Conservation (phyloP, 2,113 vertebrate genomes). For the Indicator indicator region DNA sequence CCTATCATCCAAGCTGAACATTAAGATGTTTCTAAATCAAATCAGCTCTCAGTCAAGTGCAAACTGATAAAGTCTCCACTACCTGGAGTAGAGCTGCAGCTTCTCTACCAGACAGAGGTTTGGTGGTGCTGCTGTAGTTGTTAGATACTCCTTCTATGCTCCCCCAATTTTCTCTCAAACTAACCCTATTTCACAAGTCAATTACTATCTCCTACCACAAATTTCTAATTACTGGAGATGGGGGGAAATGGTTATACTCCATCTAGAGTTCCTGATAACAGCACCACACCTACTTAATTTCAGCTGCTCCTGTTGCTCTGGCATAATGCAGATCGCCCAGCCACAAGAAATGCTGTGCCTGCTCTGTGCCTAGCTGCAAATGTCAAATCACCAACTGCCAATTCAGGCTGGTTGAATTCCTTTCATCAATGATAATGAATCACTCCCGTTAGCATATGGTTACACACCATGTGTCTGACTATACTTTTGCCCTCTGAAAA, state of each 20-base stretch:
- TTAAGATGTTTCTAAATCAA: background rate
- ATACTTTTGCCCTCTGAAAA: slow-evolving; percentile 48
- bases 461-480: slow-evolving; percentile 50
- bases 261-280: background rate
- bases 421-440: slow-evolving; percentile 58
- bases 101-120: background rate
- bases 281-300: slow-evolving; percentile 14
- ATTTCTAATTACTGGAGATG: background rate
- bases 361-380: background rate
- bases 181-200: background rate
- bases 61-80: background rate
- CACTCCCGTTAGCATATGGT: slow-evolving; percentile 40
- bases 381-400: slow-evolving; percentile 15
- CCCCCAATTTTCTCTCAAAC: background rate
- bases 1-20: background rate
- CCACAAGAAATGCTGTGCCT: background rate
- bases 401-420: slow-evolving; percentile 2
- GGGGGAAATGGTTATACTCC: background rate
- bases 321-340: background rate
- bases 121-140: background rate
- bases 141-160: background rate
- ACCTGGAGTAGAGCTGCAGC: background rate
- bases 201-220: background rate
- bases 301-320: background rate
- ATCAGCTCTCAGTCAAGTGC: background rate